A percentile compares a stretch with the other conserved stretches of the same genome.
Conservation (phyloP, 2,888 invertebrate genomes). For the Stegana nigrithorax region DNA sequence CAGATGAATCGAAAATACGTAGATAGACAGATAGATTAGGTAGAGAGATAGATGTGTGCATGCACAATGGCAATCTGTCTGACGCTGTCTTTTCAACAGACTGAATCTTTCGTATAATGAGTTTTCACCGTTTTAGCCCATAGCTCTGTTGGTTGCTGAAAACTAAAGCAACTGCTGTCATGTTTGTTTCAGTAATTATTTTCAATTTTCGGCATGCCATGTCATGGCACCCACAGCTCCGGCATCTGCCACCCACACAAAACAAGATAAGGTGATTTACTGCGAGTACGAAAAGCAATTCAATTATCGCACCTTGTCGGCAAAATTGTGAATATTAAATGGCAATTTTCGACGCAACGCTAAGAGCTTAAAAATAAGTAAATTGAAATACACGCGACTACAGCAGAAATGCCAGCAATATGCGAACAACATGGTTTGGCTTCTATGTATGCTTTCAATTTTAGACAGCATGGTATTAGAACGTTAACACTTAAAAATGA, state of each 20-base stretch:
- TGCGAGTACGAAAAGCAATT: slow-evolving; percentile 18
- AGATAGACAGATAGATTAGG: neutral
- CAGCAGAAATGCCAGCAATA: neutral
- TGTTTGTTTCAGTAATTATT: slow-evolving; percentile 21
- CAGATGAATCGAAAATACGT: neutral
- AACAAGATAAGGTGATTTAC: no score
- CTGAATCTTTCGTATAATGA: no score
- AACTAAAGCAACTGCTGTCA: slow-evolving; percentile 12
- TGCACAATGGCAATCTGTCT: no score
- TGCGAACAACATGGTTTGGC: neutral
- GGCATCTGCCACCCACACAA: slow-evolving; percentile 21
- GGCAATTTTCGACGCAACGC: neutral
- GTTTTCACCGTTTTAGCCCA: neutral
- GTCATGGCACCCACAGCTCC: neutral
- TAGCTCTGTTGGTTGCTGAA: neutral
- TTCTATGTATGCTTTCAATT: neutral
- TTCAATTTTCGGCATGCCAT: slow-evolving; percentile 27
- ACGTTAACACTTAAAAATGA: neutral
- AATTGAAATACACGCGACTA: neutral
- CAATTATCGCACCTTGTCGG: slow-evolving; percentile 6
- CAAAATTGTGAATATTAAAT: slow-evolving; percentile 12
- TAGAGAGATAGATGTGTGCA: no score
- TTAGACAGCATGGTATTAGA: slow-evolving; percentile 4
- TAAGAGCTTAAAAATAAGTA: neutral
- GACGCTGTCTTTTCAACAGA: no score